Percentiles rank a stretch among this genome's conserved stretches.
Conservation (phyloP, 2,113 vertebrate genomes). For the Taurulus bubalis region DNA sequence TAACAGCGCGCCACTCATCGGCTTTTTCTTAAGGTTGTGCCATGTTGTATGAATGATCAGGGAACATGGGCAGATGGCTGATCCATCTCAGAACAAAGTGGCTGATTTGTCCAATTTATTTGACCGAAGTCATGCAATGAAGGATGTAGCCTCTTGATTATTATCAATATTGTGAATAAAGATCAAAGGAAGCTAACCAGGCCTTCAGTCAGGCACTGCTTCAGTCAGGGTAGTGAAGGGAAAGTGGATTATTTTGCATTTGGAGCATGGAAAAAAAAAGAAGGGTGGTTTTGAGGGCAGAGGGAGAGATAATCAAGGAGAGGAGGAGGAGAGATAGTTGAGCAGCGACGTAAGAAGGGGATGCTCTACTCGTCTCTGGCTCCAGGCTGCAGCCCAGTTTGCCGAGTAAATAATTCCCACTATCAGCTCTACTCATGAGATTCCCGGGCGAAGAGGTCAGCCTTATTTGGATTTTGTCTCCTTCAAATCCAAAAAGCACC, state of each 20-base stretch:
- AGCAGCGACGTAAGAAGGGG: constrained; percentile 60
- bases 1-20: constrained; percentile 2
- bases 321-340: constrained; percentile 42
- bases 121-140: constrained; percentile 27
- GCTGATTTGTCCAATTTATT: constrained; percentile 51
- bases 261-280: constrained; percentile 42
- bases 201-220: constrained; percentile 44
- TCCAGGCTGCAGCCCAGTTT: constrained; percentile 68
- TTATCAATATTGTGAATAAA: constrained; percentile 55
- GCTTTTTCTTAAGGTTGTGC: constrained; percentile 16
- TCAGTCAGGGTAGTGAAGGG: constrained; percentile 44
- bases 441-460: constrained; percentile 67
- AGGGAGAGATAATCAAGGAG: constrained; percentile 38
- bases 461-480: constrained; percentile 63
- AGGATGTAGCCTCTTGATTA: constrained; percentile 50
- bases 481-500: constrained; percentile 62
- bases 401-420: constrained; percentile 75
- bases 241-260: constrained; percentile 71
- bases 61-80: constrained; percentile 18
- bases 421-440: constrained; percentile 69
- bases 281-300: constrained; percentile 50
- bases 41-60: constrained; percentile 43
- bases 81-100: constrained; percentile 36
- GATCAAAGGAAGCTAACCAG: constrained; percentile 56
- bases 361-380: constrained; percentile 59